Conservation (phyloP, 2,888 invertebrate species). For the Hymenopus coronatus region DNA sequence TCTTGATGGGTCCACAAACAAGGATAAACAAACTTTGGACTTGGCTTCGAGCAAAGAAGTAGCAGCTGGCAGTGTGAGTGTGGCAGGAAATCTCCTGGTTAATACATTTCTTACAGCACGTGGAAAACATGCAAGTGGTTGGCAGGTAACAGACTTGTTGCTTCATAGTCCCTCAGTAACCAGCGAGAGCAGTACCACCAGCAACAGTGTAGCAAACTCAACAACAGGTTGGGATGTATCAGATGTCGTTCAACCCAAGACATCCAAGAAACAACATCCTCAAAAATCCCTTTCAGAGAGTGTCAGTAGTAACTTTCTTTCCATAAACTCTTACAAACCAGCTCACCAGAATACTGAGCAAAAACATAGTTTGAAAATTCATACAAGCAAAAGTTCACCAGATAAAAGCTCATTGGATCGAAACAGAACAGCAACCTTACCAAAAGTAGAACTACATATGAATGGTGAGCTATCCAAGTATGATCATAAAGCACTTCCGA, state of each 20-base stretch:
- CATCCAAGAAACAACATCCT: background rate
- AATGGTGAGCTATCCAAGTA: background rate
- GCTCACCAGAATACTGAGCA: background rate
- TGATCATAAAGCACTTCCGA: background rate
- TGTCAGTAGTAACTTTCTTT: background rate
- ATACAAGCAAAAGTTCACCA: background rate
- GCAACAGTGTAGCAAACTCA: constrained; percentile 28
- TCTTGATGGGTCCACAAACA: background rate
- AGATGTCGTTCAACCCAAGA: background rate
- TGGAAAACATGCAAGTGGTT: constrained; percentile 32
- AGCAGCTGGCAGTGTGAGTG: constrained; percentile 38
- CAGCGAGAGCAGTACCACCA: constrained; percentile 24
- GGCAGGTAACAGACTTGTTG: constrained; percentile 33
- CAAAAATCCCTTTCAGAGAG: background rate
- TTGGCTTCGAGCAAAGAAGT: constrained; percentile 38
- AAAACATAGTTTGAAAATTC: background rate
- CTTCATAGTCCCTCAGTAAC: constrained; percentile 25
- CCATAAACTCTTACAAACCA: background rate
- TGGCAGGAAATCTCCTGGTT: constrained; percentile 26
- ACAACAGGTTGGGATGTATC: constrained; percentile 27
- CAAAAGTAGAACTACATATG: background rate
- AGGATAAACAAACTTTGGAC: background rate
- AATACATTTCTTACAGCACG: background rate
- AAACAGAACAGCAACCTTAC: background rate
- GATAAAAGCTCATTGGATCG: background rate